phyloP scores from a whole-genome alignment of 2,888 invertebrate species.

The Scaptomyza cyrtandrae region DNA sequence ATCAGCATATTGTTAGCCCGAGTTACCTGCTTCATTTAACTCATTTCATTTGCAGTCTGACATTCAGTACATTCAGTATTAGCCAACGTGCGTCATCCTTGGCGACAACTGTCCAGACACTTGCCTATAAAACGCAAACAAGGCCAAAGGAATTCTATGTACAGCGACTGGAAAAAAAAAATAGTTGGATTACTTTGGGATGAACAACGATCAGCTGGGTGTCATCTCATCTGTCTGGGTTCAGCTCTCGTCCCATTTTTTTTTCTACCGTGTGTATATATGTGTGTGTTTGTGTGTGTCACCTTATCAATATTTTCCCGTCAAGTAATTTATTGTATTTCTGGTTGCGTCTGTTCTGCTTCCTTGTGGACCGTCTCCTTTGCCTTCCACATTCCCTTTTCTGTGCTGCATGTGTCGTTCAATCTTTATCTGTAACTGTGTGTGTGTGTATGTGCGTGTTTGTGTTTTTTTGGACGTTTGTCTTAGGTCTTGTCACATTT shows the following conservation, averaged over 20 bases:
- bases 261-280: too few species aligned
- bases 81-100: slow-evolving; percentile 72
- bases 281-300: slow-evolving; percentile 60
- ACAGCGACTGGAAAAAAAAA: slow-evolving; percentile 2
- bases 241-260: slow-evolving; percentile 32
- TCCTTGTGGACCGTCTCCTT: slow-evolving; percentile 54
- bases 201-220: slow-evolving; percentile 68
- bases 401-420: slow-evolving; percentile 42
- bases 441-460: slow-evolving; percentile 16
- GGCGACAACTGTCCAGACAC: slow-evolving; percentile 66
- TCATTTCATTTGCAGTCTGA: slow-evolving; percentile 67
- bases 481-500: slow-evolving; percentile 77
- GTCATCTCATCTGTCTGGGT: slow-evolving; percentile 59
- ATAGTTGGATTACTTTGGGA: slow-evolving; percentile 10
- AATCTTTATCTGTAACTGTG: not conserved
- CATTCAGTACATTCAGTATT: slow-evolving; percentile 12
- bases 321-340: slow-evolving; percentile 82
- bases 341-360: slow-evolving; percentile 58
- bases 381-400: slow-evolving; percentile 25
- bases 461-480: slow-evolving; percentile 59
- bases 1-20: slow-evolving; percentile 48
- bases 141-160: slow-evolving; percentile 39
- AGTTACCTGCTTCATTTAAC: slow-evolving; percentile 73
- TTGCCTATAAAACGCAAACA: slow-evolving; percentile 56
- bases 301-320: slow-evolving; percentile 82